Percentiles rank a stretch among this genome's conserved stretches.
These are phyloP conservation scores for Pica pica DNA, from an alignment of 2,113 vertebrate genomes.

Conservation along the genomic window DNA sequence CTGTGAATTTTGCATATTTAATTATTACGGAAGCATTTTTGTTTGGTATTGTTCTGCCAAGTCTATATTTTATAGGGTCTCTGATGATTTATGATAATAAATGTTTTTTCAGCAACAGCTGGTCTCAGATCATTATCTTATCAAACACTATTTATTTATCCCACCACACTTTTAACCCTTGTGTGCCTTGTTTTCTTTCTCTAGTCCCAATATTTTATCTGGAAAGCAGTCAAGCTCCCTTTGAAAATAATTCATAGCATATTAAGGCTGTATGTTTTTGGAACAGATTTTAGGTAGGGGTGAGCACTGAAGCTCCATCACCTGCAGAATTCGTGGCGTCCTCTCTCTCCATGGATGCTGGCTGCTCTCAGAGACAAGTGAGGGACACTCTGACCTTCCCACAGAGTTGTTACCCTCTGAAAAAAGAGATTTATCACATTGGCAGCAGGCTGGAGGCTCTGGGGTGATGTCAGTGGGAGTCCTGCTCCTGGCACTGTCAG, in stretches of 20 bases:
- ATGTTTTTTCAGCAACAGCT: constrained; percentile 56
- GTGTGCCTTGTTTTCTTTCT: background rate
- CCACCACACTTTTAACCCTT: constrained; percentile 31
- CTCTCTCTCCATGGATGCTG: background rate
- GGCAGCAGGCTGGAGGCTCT: background rate
- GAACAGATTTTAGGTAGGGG: background rate
- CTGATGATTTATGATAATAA: constrained; percentile 57
- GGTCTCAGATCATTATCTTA: constrained; percentile 36
- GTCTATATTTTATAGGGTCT: constrained; percentile 39
- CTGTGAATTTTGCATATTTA: constrained; percentile 45
- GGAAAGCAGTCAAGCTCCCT: background rate
- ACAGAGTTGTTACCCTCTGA: background rate
- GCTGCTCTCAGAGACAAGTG: background rate
- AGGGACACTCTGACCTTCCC: background rate
- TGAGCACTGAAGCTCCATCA: background rate
- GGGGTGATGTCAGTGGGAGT: background rate
- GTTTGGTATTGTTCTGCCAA: constrained; percentile 16
- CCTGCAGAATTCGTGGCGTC: background rate
- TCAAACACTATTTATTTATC: constrained; percentile 28
- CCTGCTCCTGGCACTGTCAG: background rate
- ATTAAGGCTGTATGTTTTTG: background rate
- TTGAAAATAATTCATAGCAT: background rate
- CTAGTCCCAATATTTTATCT: background rate
- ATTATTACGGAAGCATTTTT: constrained; percentile 35
- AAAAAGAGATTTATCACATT: background rate